A percentile compares a stretch with the other conserved stretches of the same genome.
phyloP scores from a whole-genome alignment of 2,797 vertebrate species.

The Pipistrellus nathusii region DNA sequence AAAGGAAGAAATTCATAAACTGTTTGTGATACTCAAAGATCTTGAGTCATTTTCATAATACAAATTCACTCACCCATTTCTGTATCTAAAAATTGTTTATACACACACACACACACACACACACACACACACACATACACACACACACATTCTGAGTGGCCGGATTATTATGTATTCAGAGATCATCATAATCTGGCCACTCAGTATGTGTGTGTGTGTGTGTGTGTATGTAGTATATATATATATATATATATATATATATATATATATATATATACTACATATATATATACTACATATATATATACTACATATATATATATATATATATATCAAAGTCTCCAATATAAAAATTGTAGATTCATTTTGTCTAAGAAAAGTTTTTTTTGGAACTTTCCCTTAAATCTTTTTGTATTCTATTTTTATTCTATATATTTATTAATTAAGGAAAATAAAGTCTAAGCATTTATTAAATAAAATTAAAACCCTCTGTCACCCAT shows the following conservation, averaged over 20 bases:
- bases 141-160: too few species aligned
- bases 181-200: too few species aligned
- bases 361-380: background rate
- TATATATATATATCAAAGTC: too few species aligned
- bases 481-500: background rate
- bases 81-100: background rate
- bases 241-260: background rate
- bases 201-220: too few species aligned
- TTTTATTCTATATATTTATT: background rate
- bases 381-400: background rate
- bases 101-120: too few species aligned
- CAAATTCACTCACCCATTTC: background rate
- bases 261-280: background rate
- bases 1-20: background rate
- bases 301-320: too few species aligned
- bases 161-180: too few species aligned
- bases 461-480: conserved; percentile 26
- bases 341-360: background rate
- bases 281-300: background rate
- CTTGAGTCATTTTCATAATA: background rate
- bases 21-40: background rate
- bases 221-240: background rate
- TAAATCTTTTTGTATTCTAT: background rate
- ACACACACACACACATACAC: too few species aligned
- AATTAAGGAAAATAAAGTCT: conserved; percentile 18